These are phyloP conservation scores for Epicauta chinensis DNA, from an alignment of 1,140 invertebrate genomes.

Conservation along the genomic window DNA sequence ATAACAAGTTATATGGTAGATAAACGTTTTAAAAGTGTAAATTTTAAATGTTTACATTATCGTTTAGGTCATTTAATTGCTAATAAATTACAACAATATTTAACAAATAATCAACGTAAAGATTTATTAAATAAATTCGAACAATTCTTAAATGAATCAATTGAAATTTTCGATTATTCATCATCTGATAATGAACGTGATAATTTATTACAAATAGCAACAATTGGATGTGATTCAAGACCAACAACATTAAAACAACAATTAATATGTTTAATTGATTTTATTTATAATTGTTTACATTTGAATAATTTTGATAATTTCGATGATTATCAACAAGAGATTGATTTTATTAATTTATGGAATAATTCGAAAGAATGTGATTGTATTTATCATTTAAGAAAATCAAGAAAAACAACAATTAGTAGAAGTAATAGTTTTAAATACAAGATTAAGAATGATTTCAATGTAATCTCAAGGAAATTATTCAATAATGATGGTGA, in stretches of 20 bases:
- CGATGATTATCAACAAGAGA: constrained; percentile 35
- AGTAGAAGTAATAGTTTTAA: constrained; percentile 25
- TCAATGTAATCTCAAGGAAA: constrained; percentile 15
- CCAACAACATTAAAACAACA: constrained; percentile 34
- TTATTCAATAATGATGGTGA: constrained; percentile 24
- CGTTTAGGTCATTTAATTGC: constrained; percentile 54
- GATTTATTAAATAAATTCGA: constrained; percentile 5
- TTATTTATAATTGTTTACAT: constrained; percentile 26
- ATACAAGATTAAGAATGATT: constrained; percentile 13
- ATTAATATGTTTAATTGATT: constrained; percentile 30
- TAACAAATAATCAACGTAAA: constrained; percentile 16
- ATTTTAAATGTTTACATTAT: constrained; percentile 57
- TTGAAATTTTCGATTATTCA: constrained; percentile 43
- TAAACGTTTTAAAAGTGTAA: constrained; percentile 50
- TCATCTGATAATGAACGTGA: constrained; percentile 41
- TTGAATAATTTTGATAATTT: not conserved
- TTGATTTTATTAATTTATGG: constrained; percentile 51
- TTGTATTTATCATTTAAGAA: constrained; percentile 42
- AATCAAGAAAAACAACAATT: constrained; percentile 31
- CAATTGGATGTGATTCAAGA: constrained; percentile 15
- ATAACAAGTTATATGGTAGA: constrained; percentile 61
- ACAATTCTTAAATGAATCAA: constrained; percentile 20
- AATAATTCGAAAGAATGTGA: constrained; percentile 38
- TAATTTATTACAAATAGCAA: constrained; percentile 18
- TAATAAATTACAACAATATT: constrained; percentile 35